Evolutionary conservation across 2,797 vertebrate species (phyloP), one percentile per base, ranked within the genome.

Genomic region (Mallotus villosus): DNA sequence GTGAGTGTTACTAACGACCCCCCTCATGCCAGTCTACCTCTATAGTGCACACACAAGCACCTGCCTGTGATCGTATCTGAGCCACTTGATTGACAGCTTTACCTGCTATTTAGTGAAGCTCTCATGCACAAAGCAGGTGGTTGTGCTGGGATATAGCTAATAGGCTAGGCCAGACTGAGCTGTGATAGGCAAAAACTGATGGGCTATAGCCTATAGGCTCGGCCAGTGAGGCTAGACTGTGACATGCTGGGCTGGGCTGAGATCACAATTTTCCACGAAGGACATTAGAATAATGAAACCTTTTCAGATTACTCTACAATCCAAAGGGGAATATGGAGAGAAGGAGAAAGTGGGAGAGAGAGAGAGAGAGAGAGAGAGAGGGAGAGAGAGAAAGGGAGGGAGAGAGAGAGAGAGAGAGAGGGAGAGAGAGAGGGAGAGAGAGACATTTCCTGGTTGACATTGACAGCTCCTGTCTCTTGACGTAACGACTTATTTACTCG

Each of bases 401-500:
- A 63, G 25, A 75, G 25, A 53, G 49, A 57, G 62, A 59, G 4
- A 17, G n/a, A 34, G 32, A 22, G 41, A 25, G 65, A 67, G n/a
- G 53, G 63, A 46, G 34, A 46, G 63, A 16, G 65, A n/a, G 8
- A 1, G 19, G n/a, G 60, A 75, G 41, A 67, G n/a, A 27, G 21
- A 22, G 11, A 27, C 67, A 75, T 5, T 27, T 29, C 3, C n/a
- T 55, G 51, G 11, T 22, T 63, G 55, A 22, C 55, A 74, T 24
- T 90, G 90, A 93, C 91, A 91, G 89, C 81, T 73, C 82, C 82
- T 85, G 89, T 91, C 92, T 90, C 86, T 32, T 77, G 73, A 74
- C 73, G 81, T 91, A 91, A 91, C 85, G 84, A 90, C 87, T 91
- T 92, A 92, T 92, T 92, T 92, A 92, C 90, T 89, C 86, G 84